Base-by-base conservation (phyloP, 1,140 invertebrate genomes). In the Drosophila albomicans region DNA sequence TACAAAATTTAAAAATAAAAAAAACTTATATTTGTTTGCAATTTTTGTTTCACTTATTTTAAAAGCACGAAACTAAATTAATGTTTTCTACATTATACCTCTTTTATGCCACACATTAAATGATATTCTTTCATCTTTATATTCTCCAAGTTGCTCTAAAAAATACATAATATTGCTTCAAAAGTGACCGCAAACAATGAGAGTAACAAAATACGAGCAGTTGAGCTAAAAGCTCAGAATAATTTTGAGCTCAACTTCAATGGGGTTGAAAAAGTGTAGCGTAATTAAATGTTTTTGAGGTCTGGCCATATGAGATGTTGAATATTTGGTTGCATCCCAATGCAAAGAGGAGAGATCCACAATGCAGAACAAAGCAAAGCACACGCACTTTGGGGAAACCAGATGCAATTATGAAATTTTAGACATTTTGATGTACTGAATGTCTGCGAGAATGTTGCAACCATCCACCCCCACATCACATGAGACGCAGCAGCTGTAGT, bases 391-490 rank as follows among this genome's bases (percentile, higher is more conserved):
- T 52, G 52, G 52, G 70, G 56, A 58, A 71, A 65, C 52, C 46
- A 65, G 68, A 65, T 76, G 74, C 74, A 76, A 76, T 76, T 76
- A 76, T 76, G 74, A 76, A 76, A 76, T 76, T 76, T 76, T 67
- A 76, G 74, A 76, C 43, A 76, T 76, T 76, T 72, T 65, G 32
- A 76, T 76, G 69, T 76, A 72, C 69, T 72, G 46, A 71, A 72
- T 59, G 35, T 45, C 59, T 65, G 73, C 58, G 67, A 71, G 59
- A 61, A 30, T 76, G 73, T 58, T 58, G 8, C 58, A 16, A 3
- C 16, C 45, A 38, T 62, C 54, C 16, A 38, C 70, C 54, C 16
- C 13, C 20, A 25, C 20, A 25, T 25, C 20, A 45, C 28, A 48
- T 10, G 8, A n/a, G 0, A 57, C 2, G 3, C 10, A 2, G 3